These are phyloP conservation scores for Tragelaphus strepsiceros DNA, from an alignment of 2,113 vertebrate genomes.

Conservation along the genomic window DNA sequence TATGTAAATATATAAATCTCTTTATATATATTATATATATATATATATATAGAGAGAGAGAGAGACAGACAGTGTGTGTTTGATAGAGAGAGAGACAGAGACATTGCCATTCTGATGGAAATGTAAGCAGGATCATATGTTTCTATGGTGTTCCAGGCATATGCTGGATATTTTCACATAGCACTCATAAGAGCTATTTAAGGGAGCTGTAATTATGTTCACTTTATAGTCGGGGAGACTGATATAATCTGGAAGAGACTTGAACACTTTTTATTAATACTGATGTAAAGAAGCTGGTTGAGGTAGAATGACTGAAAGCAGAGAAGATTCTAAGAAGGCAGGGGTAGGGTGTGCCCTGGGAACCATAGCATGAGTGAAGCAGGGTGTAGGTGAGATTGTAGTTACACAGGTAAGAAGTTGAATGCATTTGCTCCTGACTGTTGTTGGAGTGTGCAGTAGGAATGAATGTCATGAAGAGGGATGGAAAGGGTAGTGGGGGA, in stretches of 20 bases:
- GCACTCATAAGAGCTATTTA: background rate
- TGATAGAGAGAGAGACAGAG: background rate
- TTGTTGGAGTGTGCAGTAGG: background rate
- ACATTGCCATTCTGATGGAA: background rate
- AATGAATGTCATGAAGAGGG: background rate
- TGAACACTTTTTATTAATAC: background rate
- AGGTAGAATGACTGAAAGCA: background rate
- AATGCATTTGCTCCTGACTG: rapidly evolving
- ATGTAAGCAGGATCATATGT: background rate
- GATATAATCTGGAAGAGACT: background rate
- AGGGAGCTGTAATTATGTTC: background rate
- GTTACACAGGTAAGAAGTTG: rapidly evolving
- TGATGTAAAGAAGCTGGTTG: background rate
- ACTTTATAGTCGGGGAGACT: background rate
- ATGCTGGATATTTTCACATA: background rate
- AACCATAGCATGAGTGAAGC: background rate
- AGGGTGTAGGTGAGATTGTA: background rate
- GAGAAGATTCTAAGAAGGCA: background rate
- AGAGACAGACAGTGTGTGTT: background rate
- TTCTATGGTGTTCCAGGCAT: background rate
- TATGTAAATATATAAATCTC: background rate
- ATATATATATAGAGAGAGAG: rapidly evolving
- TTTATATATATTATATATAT: background rate
- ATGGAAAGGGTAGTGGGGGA: background rate
- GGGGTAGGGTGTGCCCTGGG: too few species aligned